Conservation (phyloP, 2,113 vertebrate species). For the Passer montanus region DNA sequence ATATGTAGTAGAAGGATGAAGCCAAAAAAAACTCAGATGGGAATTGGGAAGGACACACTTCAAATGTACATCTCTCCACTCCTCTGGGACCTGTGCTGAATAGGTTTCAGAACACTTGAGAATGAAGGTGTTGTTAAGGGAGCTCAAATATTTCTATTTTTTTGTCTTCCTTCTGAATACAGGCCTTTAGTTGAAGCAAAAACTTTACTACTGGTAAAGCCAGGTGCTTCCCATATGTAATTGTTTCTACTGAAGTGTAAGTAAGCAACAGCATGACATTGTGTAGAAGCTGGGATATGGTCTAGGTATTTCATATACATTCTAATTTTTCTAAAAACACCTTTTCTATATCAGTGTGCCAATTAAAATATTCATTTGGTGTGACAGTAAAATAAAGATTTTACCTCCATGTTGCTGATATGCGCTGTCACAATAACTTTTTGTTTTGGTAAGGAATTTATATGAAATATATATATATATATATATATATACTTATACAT, state of each 20-base stretch:
- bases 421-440: neutral
- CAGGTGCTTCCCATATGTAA: neutral
- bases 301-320: neutral
- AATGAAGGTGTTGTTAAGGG: neutral
- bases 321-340: neutral
- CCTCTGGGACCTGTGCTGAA: neutral
- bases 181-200: neutral
- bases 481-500: neutral
- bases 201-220: neutral
- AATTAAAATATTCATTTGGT: neutral
- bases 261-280: neutral
- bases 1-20: neutral
- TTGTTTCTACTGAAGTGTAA: neutral
- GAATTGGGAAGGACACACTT: neutral
- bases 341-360: neutral
- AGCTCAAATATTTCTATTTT: neutral
- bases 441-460: neutral
- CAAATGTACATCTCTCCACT: neutral
- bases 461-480: neutral
- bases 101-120: neutral
- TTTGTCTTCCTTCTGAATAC: neutral
- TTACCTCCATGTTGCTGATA: neutral
- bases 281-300: neutral
- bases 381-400: neutral
- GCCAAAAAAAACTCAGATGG: neutral